Conservation (phyloP, 2,797 vertebrate species). For the Gallirallus australis region DNA sequence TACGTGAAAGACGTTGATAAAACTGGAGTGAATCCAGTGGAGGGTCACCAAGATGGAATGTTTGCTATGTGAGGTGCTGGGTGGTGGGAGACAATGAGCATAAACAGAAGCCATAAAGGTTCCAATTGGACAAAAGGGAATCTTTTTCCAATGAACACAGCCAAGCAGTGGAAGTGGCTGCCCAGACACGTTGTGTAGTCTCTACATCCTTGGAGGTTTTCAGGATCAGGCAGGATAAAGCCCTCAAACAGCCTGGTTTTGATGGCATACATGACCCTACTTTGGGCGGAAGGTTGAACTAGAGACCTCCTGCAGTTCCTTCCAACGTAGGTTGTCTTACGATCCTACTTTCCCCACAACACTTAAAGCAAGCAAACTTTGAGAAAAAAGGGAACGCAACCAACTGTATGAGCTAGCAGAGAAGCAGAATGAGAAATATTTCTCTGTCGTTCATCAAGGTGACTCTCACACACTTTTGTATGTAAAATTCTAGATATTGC, state of each 20-base stretch:
- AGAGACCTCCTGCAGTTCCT: not conserved
- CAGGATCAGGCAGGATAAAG: not conserved
- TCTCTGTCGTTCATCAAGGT: not conserved
- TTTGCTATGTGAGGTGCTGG: not conserved
- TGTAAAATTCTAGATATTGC: not conserved
- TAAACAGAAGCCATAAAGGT: not conserved
- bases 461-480: accelerated
- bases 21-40: not conserved
- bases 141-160: not conserved
- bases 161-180: not conserved
- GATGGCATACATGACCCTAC: not conserved
- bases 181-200: not conserved
- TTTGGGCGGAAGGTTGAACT: not conserved
- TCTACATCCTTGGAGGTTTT: not conserved
- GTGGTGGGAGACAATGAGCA: not conserved
- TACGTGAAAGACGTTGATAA: not conserved
- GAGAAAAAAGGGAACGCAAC: not conserved
- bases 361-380: not conserved
- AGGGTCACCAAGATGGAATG: not conserved
- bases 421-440: not conserved
- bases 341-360: not conserved
- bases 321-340: not conserved
- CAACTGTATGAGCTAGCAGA: not conserved
- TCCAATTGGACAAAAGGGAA: not conserved
- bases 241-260: not conserved